Conservation (phyloP, 2,797 vertebrate species). For the Urophycis tenuis region DNA sequence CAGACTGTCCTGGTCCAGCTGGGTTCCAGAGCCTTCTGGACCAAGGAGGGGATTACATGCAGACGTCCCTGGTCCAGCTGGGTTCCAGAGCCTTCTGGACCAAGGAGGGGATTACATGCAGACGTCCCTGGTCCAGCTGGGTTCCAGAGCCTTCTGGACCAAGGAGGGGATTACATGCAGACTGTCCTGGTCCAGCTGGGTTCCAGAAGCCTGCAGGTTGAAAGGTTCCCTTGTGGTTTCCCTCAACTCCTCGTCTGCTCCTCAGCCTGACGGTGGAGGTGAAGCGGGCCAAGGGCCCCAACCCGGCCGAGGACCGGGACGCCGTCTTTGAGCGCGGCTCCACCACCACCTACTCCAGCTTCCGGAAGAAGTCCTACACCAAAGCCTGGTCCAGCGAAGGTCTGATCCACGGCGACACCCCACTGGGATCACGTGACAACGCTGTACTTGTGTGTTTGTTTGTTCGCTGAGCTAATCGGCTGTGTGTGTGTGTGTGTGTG, state of each 20-base stretch:
- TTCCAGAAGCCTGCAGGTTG: not conserved
- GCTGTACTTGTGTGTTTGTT: not conserved
- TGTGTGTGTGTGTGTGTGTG: constrained; percentile 14
- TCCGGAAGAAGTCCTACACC: constrained; percentile 80
- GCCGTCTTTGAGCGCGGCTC: constrained; percentile 96
- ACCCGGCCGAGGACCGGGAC: constrained; percentile 81
- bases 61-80: too few species aligned
- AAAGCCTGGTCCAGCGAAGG: constrained; percentile 94
- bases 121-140: too few species aligned
- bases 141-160: too few species aligned
- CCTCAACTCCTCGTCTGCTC: not conserved
- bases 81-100: too few species aligned
- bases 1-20: too few species aligned
- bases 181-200: too few species aligned
- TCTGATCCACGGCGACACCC: constrained; percentile 26
- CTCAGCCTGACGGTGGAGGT: constrained; percentile 93
- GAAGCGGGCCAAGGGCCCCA: constrained; percentile 82
- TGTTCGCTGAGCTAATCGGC: constrained; percentile 16
- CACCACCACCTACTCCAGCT: constrained; percentile 95
- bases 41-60: too few species aligned
- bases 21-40: too few species aligned
- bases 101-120: too few species aligned
- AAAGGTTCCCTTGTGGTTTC: not conserved
- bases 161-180: too few species aligned
- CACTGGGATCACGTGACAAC: not conserved